phyloP scores from a whole-genome alignment of 2,888 invertebrate genomes.

The Volucella inflata region DNA sequence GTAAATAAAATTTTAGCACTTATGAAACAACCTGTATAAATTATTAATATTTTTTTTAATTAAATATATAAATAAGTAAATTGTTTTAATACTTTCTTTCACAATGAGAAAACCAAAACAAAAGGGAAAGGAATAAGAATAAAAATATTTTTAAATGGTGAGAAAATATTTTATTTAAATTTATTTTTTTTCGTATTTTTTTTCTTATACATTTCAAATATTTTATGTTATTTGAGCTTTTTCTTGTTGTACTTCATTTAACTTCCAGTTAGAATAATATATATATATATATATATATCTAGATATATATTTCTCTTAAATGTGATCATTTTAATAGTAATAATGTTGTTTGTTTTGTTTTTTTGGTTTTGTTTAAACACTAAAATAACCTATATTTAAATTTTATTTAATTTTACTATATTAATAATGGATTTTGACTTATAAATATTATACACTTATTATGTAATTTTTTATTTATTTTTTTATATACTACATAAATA shows the following conservation, averaged over 20 bases:
- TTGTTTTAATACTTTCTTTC: conserved; percentile 20
- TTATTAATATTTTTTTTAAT: conserved; percentile 2
- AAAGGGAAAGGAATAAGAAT: not conserved
- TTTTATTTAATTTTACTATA: conserved; percentile 17
- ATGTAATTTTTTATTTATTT: conserved; percentile 10
- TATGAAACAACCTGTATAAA: conserved; percentile 42
- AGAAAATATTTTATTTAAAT: not conserved
- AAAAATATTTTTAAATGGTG: not conserved
- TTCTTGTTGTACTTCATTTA: conserved; percentile 67
- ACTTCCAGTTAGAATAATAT: conserved; percentile 49
- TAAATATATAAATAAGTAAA: conserved; percentile 31
- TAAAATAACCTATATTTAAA: conserved; percentile 37
- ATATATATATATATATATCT: conserved; percentile 17
- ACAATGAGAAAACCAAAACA: not conserved
- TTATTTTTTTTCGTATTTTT: not conserved
- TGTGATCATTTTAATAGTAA: not conserved
- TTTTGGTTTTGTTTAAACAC: conserved; percentile 15
- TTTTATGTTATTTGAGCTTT: conserved; percentile 63
- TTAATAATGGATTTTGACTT: conserved; percentile 18
- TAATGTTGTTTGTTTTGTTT: not conserved
- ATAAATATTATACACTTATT: conserved; percentile 31
- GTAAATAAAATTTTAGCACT: conserved; percentile 51
- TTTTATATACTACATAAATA: conserved; percentile 6
- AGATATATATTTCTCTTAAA: conserved; percentile 26
- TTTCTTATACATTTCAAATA: conserved; percentile 41